These are phyloP conservation scores for Acrossocheilus wenchowensis DNA, from an alignment of 2,797 vertebrate species.

Conservation along the genomic window DNA sequence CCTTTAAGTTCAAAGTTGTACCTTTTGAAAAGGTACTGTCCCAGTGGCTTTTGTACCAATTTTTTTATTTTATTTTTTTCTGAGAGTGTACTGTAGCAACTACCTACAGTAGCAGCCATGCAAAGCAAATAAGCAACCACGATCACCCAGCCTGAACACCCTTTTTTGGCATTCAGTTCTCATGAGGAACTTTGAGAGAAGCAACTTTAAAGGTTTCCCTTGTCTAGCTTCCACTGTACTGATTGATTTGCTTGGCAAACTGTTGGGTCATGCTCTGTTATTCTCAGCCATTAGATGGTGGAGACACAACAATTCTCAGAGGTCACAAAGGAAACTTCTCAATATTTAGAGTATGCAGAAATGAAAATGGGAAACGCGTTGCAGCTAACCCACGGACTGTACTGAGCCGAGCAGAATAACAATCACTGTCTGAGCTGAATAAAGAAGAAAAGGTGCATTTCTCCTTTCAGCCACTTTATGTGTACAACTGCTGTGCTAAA, in stretches of 20 bases:
- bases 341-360: constrained; percentile 40
- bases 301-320: constrained; percentile 52
- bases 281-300: constrained; percentile 60
- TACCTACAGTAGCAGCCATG: not conserved
- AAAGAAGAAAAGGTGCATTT: not conserved
- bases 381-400: constrained; percentile 21
- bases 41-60: not conserved
- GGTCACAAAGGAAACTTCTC: constrained; percentile 57
- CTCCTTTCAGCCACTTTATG: not conserved
- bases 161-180: not conserved
- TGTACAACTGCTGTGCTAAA: constrained; percentile 7
- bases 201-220: constrained; percentile 7
- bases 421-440: constrained; percentile 34
- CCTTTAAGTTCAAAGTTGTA: not conserved
- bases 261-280: constrained; percentile 65
- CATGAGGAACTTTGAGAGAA: not conserved
- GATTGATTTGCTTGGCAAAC: constrained; percentile 71
- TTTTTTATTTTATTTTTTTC: not conserved
- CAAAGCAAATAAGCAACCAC: not conserved
- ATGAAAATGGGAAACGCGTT: constrained; percentile 38
- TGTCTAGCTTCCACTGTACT: constrained; percentile 13
- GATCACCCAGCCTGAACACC: not conserved
- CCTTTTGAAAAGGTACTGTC: not conserved
- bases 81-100: not conserved
- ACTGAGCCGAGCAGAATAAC: constrained; percentile 25